These are phyloP conservation scores for Lycia hirtaria DNA, from an alignment of 2,888 invertebrate genomes.

Conservation along the genomic window DNA sequence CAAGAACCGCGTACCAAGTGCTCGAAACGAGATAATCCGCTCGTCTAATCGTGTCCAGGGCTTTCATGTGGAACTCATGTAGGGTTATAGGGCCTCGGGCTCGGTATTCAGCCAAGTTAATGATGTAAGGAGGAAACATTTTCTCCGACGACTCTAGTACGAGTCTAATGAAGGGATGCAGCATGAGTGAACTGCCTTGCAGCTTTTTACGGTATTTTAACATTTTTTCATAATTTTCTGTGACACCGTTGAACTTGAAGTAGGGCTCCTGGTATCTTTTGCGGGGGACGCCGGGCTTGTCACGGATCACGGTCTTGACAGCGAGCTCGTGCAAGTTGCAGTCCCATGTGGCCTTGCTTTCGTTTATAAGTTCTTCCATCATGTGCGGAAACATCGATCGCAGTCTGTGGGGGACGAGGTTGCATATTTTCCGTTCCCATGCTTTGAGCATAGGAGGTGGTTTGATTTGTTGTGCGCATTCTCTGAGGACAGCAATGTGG, in stretches of 20 bases:
- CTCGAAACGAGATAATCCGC: conserved; percentile 76
- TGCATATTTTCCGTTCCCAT: conserved; percentile 87
- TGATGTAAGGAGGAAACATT: conserved; percentile 82
- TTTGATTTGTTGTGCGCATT: conserved; percentile 84
- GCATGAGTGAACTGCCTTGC: conserved; percentile 83
- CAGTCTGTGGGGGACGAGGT: conserved; percentile 83
- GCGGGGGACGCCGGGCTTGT: conserved; percentile 83
- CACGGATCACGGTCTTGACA: conserved; percentile 87
- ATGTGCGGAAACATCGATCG: conserved; percentile 83
- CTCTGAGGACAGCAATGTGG: conserved; percentile 83
- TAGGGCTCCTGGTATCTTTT: conserved; percentile 75
- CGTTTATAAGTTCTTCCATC: conserved; percentile 81
- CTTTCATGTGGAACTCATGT: conserved; percentile 60
- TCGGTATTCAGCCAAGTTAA: conserved; percentile 80
- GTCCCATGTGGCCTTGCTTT: conserved; percentile 86
- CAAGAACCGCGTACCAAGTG: conserved; percentile 74
- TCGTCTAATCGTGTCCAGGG: conserved; percentile 71
- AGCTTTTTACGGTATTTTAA: conserved; percentile 84
- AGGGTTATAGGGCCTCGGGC: conserved; percentile 69
- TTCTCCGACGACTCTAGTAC: conserved; percentile 82
- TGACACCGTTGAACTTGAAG: conserved; percentile 87
- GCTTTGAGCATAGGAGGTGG: conserved; percentile 87
- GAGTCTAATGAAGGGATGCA: conserved; percentile 87
- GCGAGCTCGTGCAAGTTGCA: conserved; percentile 86
- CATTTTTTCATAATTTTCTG: conserved; percentile 85